Evolutionary conservation across 2,797 vertebrate genomes (phyloP).

Genomic region (Pipistrellus pipistrellus): DNA sequence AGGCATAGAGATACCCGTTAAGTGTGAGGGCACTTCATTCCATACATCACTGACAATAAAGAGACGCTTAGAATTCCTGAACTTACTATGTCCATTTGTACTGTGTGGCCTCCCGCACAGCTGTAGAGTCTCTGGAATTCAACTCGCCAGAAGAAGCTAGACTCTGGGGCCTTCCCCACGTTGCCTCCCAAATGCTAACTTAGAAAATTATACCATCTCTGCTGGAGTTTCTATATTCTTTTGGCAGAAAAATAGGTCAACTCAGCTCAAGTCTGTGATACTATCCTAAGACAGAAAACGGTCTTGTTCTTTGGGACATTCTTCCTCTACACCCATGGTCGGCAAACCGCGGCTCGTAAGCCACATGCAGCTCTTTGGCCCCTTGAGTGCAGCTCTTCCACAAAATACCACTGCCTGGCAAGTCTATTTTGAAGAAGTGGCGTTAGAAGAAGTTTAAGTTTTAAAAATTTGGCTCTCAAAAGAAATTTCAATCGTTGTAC

Average conservation of each 20-base stretch:
- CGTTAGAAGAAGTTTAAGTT: too few relatives aligned
- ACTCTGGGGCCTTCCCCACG: not conserved
- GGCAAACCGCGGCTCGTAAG: too few relatives aligned
- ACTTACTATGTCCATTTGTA: slow-evolving; percentile 5
- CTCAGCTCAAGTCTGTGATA: not conserved
- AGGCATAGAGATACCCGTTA: not conserved
- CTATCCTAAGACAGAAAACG: not conserved
- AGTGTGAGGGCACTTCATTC: slow-evolving; percentile 45
- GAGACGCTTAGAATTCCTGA: slow-evolving; percentile 48
- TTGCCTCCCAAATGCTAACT: not conserved
- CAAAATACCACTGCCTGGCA: too few relatives aligned
- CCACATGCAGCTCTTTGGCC: too few relatives aligned
- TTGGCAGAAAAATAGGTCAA: slow-evolving; percentile 28
- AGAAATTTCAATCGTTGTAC: too few relatives aligned
- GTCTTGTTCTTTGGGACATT: not conserved
- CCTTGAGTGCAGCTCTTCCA: too few relatives aligned
- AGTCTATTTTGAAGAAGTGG: too few relatives aligned
- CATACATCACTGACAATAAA: slow-evolving; percentile 48
- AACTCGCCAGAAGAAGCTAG: not conserved
- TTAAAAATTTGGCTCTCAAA: too few relatives aligned
- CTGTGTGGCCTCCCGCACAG: slow-evolving; percentile 8
- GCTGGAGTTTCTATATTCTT: slow-evolving; percentile 26
- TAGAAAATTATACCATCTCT: not conserved
- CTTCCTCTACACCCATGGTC: not conserved
- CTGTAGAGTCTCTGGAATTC: slow-evolving; percentile 55